Base-by-base conservation (phyloP, 1,140 invertebrate genomes). In the Pristionchus pacificus region DNA sequence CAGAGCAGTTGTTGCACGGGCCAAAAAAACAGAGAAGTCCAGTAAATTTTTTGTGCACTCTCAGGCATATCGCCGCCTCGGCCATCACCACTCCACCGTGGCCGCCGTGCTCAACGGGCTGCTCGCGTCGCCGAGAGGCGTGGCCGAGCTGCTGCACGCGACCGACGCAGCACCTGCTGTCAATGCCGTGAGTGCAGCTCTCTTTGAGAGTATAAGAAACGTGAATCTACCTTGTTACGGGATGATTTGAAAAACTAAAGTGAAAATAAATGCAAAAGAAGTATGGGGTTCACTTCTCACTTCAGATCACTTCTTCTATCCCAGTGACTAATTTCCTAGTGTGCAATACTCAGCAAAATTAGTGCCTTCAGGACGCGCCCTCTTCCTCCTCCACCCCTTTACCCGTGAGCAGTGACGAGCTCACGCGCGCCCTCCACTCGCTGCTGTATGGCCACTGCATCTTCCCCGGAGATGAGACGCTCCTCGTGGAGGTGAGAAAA, bases 381-480 rank as follows among this genome's bases (percentile, higher is more conserved):
- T n/a, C n/a, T n/a, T n/a, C n/a, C n/a, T n/a, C n/a, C n/a, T n/a
- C n/a, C n/a, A n/a, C n/a, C n/a, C n/a, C n/a, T n/a, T n/a, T n/a
- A n/a, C n/a, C n/a, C n/a, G n/a, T n/a, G n/a, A n/a, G 38, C 6
- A 49, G 6, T 81, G 88, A 89, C 1, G 87, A 86, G 30, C 86
- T 91, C 2, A 87, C 91, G 19, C 88, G 90, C 59, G 89, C 89
- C 0, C 85, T 95, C 2, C 88, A 92, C 15, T 88, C 91, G 27
- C 91, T 93, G 0, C 83, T 98, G 0, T 96, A 92, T 84, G 91
- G 89, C 60, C 91, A 90, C 84, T 91, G 90, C 79, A 87, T 91
- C 74, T 88, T 90, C 77, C 90, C 88, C 24, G 90, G 91, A 76
- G 94, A 97, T 85, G 90, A 93, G 79, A 87, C 89, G 33, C 87